Evolutionary conservation across 1,140 invertebrate genomes (phyloP), one percentile per base, ranked within the genome.

Genomic region (Armadillidium nasatum): DNA sequence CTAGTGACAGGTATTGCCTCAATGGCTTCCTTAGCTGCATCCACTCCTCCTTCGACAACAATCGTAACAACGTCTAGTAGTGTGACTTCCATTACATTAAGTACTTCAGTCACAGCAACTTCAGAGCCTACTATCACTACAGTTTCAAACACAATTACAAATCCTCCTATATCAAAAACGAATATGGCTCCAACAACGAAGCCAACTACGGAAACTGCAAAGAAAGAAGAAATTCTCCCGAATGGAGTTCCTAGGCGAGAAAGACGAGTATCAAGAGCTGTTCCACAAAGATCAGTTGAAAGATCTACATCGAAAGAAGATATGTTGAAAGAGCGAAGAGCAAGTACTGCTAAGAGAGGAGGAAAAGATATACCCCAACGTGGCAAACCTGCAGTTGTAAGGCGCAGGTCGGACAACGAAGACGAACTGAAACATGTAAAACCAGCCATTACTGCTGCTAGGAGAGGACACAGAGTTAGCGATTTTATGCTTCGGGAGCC

Each of bases 231-330:
- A 60, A 60, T 7, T 19, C 50, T 60, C 1, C 50, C 50, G 7
- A 60, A 60, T 60, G 50, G 50, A 13, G 50, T 60, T 13, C 50
- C 50, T 15, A 13, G 50, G 19, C 11, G 19, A 19, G 50, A 60
- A 7, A 13, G 50, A 60, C 2, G 50, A 60, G 11, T 19, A 60
- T 60, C 50, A 60, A 60, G 50, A 19, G 19, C 11, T 2, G 50
- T 60, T 19, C 50, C 50, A 7, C 50, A 60, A 19, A 60, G 50
- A 19, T 60, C 50, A 2, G 19, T 60, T 15, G 50, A 60, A 60
- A 60, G 50, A 60, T 60, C 50, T 19, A 60, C 50, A 13, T 60
- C 50, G 50, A 60, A 60, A 19, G 50, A 60, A 60, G 50, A 60
- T 19, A 60, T 60, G 50, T 13, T 15, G 50, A 60, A 19, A 19